A percentile compares a stretch with the other conserved stretches of the same genome.
Evolutionary conservation across 2,797 vertebrate species (phyloP).

Genomic region (Streptopelia turtur): DNA sequence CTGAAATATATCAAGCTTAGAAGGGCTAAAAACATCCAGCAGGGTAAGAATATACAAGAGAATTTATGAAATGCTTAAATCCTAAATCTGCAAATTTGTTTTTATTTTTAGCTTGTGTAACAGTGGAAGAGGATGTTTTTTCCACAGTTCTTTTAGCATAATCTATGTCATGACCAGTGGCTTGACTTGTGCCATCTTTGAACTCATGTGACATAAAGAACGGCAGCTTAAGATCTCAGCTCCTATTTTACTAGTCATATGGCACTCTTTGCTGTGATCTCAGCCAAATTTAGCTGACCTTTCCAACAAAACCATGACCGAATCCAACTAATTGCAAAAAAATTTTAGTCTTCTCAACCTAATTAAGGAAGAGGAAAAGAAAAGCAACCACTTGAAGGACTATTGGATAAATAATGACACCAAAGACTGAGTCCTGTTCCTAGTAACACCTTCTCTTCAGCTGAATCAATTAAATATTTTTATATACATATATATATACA

Average conservation of each 20-base stretch:
- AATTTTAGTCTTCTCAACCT: background rate
- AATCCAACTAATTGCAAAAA: background rate
- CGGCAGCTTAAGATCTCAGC: background rate
- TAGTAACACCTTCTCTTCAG: background rate
- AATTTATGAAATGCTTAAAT: background rate
- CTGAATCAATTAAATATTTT: background rate
- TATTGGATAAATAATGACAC: background rate
- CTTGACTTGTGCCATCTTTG: background rate
- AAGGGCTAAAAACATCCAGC: background rate
- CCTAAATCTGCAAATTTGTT: background rate
- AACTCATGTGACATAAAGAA: background rate
- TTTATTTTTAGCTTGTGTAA: background rate
- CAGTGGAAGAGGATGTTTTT: background rate
- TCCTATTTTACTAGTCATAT: background rate
- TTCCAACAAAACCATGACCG: background rate
- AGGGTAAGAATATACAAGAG: background rate
- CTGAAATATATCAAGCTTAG: background rate
- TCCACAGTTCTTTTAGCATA: background rate
- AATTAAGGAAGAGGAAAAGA: background rate
- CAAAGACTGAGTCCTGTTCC: background rate
- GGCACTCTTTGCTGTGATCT: background rate
- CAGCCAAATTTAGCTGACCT: slow-evolving; percentile 3
- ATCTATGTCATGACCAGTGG: background rate
- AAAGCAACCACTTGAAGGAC: background rate
- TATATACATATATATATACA: no score